Percentiles rank a stretch among this genome's conserved stretches.
These are phyloP conservation scores for Eospalax fontanierii DNA, from an alignment of 2,797 vertebrate species.

Conservation along the genomic window DNA sequence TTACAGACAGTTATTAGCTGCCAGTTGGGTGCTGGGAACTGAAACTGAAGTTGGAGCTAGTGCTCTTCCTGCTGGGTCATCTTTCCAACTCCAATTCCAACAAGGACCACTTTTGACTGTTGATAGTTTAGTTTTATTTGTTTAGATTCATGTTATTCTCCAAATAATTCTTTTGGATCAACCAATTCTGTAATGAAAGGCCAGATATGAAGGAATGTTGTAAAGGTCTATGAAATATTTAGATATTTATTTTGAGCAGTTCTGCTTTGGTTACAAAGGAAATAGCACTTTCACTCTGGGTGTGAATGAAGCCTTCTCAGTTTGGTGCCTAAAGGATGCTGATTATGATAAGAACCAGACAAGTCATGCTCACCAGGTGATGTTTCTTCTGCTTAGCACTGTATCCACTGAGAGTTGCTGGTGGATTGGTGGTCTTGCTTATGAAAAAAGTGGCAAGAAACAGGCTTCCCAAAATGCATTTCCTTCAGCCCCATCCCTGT, in stretches of 20 bases:
- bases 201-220: not conserved
- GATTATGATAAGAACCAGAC: not conserved
- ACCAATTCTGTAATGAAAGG: not conserved
- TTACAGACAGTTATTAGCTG: no score
- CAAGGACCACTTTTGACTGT: not conserved
- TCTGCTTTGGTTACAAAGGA: not conserved
- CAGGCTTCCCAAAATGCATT: not conserved
- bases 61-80: no score
- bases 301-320: not conserved
- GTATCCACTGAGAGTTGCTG: not conserved
- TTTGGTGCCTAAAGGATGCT: not conserved
- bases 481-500: not conserved
- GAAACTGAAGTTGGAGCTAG: no score
- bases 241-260: not conserved
- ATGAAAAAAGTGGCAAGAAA: not conserved
- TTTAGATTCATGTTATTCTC: not conserved
- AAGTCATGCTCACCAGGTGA: not conserved
- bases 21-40: no score
- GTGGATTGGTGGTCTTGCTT: not conserved
- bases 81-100: no score
- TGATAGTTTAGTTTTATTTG: not conserved
- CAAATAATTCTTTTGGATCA: constrained; percentile 29
- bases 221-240: constrained; percentile 1
- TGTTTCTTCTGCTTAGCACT: not conserved
- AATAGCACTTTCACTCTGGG: not conserved